A percentile compares a stretch with the other conserved stretches of the same genome.
These are phyloP conservation scores for Drosophila willistoni DNA, from an alignment of 1,140 invertebrate genomes.

Conservation along the genomic window DNA sequence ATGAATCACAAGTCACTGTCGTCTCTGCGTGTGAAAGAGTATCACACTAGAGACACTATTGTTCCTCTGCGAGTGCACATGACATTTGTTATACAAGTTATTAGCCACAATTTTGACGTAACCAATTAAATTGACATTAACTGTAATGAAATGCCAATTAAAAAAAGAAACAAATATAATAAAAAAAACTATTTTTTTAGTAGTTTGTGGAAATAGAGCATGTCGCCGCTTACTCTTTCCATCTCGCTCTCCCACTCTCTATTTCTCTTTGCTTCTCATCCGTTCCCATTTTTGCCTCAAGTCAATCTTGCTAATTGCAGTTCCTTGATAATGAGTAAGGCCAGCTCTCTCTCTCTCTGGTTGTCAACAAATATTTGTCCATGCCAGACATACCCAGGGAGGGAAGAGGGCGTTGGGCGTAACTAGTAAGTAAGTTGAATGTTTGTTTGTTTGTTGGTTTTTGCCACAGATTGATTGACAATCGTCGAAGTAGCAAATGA, in stretches of 20 bases:
- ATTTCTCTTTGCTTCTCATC: background rate
- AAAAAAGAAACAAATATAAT: background rate
- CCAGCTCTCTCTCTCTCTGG: background rate
- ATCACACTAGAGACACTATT: background rate
- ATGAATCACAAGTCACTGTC: constrained; percentile 5
- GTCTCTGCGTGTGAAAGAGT: constrained; percentile 4
- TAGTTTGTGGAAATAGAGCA: background rate
- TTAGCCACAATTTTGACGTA: background rate
- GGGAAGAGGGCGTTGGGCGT: background rate
- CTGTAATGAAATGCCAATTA: constrained; percentile 6
- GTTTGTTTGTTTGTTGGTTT: constrained; percentile 3
- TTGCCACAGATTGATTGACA: background rate
- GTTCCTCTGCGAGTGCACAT: background rate
- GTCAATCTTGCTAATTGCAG: constrained; percentile 1
- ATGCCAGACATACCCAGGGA: background rate
- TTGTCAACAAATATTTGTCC: constrained; percentile 3
- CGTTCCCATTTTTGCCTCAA: background rate
- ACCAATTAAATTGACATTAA: constrained; percentile 12
- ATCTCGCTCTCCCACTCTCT: background rate
- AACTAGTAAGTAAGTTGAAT: background rate
- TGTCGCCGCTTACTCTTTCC: background rate
- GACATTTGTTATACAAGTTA: constrained; percentile 7
- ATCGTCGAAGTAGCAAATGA: background rate
- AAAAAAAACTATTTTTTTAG: background rate
- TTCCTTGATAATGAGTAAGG: background rate